Evolutionary conservation across 2,888 invertebrate species (phyloP).

Genomic region (Stenodema calcarata): DNA sequence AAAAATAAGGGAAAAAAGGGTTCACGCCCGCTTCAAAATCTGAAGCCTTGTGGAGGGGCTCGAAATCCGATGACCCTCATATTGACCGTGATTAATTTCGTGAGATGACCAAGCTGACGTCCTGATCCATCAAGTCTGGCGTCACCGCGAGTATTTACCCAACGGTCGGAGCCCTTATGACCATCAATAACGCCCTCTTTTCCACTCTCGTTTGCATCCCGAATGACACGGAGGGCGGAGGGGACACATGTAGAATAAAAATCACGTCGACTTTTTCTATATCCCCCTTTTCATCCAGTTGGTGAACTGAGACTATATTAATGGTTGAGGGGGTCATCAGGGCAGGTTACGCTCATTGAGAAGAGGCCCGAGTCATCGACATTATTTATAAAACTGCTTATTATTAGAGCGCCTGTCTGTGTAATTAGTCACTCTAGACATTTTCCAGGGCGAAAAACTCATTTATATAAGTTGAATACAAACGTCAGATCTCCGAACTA

Average conservation of each 20-base stretch:
- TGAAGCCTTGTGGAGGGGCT: neutral
- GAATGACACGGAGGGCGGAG: neutral
- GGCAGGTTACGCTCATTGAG: neutral
- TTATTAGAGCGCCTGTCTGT: neutral
- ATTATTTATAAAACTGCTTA: neutral
- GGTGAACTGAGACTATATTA: conserved; percentile 16
- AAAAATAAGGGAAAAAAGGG: neutral
- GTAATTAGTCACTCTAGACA: neutral
- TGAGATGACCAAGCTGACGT: conserved; percentile 29
- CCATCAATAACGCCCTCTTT: conserved; percentile 29
- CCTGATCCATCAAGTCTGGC: conserved; percentile 7
- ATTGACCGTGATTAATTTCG: conserved; percentile 32
- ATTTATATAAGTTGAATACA: no score
- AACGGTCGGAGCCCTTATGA: neutral
- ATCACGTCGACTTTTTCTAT: neutral
- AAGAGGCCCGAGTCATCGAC: neutral
- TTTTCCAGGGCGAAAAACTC: neutral
- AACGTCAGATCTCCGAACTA: no score
- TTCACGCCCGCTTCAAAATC: neutral
- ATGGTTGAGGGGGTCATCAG: neutral
- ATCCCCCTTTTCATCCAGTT: neutral
- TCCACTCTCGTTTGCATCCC: conserved; percentile 4
- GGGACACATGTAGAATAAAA: conserved; percentile 27
- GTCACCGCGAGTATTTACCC: conserved; percentile 26
- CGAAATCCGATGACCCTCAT: neutral